Percentiles rank a stretch among this genome's conserved stretches.
Conservation (phyloP, 2,113 vertebrate species). For the Notothenia coriiceps region DNA sequence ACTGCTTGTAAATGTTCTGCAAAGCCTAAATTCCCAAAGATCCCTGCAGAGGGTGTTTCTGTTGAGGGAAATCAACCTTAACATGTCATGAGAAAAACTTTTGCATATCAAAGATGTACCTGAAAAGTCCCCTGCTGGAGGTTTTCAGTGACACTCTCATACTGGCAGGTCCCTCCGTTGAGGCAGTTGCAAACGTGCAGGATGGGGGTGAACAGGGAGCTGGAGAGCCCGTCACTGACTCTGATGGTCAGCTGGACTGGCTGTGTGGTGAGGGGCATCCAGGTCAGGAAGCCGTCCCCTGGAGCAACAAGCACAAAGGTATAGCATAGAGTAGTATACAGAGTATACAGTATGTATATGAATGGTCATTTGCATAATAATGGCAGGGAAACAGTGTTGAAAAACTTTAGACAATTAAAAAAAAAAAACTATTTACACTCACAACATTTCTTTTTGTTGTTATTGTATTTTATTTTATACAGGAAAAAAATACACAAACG, state of each 20-base stretch:
- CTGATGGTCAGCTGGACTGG: constrained; percentile 80
- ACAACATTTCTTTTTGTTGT: background rate
- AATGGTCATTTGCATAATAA: background rate
- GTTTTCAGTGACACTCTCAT: constrained; percentile 77
- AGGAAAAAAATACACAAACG: too few species aligned
- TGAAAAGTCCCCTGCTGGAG: constrained; percentile 83
- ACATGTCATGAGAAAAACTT: too few species aligned
- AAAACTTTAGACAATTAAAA: background rate
- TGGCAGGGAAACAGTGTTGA: background rate
- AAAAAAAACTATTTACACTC: background rate
- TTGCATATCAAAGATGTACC: constrained; percentile 62
- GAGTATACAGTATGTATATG: too few species aligned
- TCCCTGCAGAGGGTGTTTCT: background rate
- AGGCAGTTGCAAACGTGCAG: constrained; percentile 85
- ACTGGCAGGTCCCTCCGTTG: constrained; percentile 86
- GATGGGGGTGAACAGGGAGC: constrained; percentile 82
- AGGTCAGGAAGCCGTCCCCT: constrained; percentile 82
- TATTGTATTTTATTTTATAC: too few species aligned
- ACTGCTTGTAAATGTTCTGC: too few species aligned
- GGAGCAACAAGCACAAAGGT: background rate
- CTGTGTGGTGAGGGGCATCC: constrained; percentile 74
- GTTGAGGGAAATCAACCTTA: background rate
- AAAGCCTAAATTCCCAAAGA: too few species aligned
- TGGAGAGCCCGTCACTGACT: constrained; percentile 79
- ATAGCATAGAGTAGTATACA: background rate